Conservation (phyloP, 2,113 vertebrate species). For the Riparia riparia region DNA sequence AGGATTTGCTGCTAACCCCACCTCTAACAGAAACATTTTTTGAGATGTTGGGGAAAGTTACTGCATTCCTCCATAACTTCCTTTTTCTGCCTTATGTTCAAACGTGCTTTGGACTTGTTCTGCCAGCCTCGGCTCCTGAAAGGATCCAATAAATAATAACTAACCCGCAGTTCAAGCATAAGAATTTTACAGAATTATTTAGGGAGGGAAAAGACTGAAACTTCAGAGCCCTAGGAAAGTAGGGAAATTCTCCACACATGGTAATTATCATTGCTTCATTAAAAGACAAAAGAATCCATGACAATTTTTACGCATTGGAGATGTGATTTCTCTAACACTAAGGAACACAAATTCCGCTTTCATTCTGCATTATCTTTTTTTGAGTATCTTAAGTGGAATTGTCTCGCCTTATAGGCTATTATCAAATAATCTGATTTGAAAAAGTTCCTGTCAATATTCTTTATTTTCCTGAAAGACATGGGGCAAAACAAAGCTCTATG, state of each 20-base stretch:
- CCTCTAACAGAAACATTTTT: accelerated
- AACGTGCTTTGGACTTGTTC: not conserved
- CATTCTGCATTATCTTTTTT: not conserved
- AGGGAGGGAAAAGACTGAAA: not conserved
- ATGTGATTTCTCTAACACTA: not conserved
- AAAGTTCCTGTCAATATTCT: not conserved
- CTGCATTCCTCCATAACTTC: not conserved
- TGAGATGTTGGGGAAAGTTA: not conserved
- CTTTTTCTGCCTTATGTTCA: not conserved
- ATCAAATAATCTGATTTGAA: not conserved
- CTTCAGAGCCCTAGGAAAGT: not conserved
- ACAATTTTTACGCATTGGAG: not conserved
- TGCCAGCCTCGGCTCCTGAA: not conserved
- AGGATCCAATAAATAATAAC: not conserved
- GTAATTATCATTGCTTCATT: not conserved
- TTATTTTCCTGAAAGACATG: not conserved
- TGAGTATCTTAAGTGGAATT: not conserved
- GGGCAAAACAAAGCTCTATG: not conserved
- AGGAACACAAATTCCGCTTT: not conserved
- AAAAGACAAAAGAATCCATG: not conserved
- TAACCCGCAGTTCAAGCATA: not conserved
- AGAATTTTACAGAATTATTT: not conserved
- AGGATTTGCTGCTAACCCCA: not conserved
- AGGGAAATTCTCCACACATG: not conserved
- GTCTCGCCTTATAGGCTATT: not conserved